Percentiles rank a stretch among this genome's conserved stretches.
These are phyloP conservation scores for Argynnis bischoffii DNA, from an alignment of 2,888 invertebrate genomes.

Conservation along the genomic window DNA sequence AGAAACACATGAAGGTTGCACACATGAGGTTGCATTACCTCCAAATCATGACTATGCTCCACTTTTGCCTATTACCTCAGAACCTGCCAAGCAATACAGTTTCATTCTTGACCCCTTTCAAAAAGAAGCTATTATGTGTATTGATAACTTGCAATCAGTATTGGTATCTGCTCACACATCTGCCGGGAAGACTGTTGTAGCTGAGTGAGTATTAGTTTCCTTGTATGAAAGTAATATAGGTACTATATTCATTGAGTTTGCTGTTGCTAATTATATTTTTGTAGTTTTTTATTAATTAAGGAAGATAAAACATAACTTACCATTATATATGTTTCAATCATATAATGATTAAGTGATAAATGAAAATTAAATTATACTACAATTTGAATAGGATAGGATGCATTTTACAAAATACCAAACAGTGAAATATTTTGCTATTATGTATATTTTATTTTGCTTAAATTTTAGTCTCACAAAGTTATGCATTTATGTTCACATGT, in stretches of 20 bases:
- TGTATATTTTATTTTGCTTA: too few relatives aligned
- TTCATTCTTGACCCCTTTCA: constrained; percentile 99
- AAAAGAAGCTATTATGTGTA: constrained; percentile 96
- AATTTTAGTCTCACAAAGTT: too few relatives aligned
- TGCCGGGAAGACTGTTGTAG: constrained; percentile 99
- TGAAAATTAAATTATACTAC: too few relatives aligned
- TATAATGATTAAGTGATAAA: too few relatives aligned
- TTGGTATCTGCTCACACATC: constrained; percentile 99
- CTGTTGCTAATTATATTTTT: too few relatives aligned
- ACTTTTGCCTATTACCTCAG: constrained; percentile 79
- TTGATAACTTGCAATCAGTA: constrained; percentile 99
- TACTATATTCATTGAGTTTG: too few relatives aligned
- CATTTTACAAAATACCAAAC: too few relatives aligned
- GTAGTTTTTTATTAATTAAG: neutral
- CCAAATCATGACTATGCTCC: constrained; percentile 90
- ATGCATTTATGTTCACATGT: too few relatives aligned
- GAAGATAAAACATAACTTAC: too few relatives aligned
- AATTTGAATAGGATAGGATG: too few relatives aligned
- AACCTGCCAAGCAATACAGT: constrained; percentile 95
- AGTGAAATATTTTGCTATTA: too few relatives aligned
- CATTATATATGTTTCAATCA: neutral
- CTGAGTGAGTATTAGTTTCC: constrained; percentile 88
- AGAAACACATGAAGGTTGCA: constrained; percentile 95
- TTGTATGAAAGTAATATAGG: neutral
- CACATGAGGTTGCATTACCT: constrained; percentile 97